These are phyloP conservation scores for Pollenia angustigena DNA, from an alignment of 2,888 invertebrate genomes.

Conservation along the genomic window DNA sequence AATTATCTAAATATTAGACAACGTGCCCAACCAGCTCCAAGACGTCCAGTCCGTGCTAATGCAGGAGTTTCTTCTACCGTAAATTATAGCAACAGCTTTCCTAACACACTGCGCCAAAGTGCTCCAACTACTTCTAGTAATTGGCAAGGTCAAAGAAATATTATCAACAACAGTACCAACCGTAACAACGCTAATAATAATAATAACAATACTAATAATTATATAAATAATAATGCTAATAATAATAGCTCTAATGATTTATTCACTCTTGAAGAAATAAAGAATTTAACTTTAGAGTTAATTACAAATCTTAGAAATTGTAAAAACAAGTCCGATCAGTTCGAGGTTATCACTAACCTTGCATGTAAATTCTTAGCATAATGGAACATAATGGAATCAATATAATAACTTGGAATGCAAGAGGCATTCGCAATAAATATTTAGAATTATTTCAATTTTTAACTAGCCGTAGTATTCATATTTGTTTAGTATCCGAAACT, in stretches of 20 bases:
- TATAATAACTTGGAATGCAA: too few relatives aligned
- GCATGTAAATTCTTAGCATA: too few relatives aligned
- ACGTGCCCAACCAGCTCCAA: constrained; percentile 2
- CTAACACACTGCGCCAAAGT: neutral
- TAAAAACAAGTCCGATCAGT: neutral
- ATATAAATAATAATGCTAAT: neutral
- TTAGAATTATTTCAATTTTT: too few relatives aligned
- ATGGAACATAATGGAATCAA: too few relatives aligned
- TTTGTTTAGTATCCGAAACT: too few relatives aligned
- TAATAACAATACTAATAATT: too few relatives aligned
- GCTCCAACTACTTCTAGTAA: neutral
- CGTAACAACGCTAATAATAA: too few relatives aligned
- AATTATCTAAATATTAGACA: constrained; percentile 15
- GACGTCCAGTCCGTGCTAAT: constrained; percentile 2
- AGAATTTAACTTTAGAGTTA: neutral
- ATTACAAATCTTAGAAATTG: constrained; percentile 12
- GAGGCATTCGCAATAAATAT: too few relatives aligned
- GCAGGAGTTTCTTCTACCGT: neutral
- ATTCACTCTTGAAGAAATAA: neutral
- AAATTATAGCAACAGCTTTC: neutral
- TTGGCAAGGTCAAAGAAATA: neutral
- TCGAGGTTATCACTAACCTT: too few relatives aligned
- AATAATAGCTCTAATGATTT: neutral
- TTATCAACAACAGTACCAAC: neutral
- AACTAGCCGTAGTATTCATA: too few relatives aligned